Percentiles rank a stretch among this genome's conserved stretches.
Evolutionary conservation across 2,797 vertebrate species (phyloP).

Genomic region (Saxicola maurus): DNA sequence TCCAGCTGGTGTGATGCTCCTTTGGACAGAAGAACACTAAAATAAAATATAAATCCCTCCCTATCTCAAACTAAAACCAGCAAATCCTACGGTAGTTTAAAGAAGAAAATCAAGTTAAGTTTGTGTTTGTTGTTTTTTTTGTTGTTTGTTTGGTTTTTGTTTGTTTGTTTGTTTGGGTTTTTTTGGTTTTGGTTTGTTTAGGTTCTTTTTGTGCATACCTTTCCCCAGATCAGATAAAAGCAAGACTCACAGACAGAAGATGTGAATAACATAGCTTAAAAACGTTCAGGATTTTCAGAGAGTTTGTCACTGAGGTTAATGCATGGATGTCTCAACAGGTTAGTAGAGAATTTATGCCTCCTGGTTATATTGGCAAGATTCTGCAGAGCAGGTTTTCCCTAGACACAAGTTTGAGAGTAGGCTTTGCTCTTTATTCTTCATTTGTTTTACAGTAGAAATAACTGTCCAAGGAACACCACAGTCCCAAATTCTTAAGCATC

Average conservation of each 20-base stretch:
- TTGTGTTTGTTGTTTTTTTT: neutral
- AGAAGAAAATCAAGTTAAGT: neutral
- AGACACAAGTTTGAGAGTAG: neutral
- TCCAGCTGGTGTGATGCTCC: too few species aligned
- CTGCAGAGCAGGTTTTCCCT: neutral
- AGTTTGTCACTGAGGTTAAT: neutral
- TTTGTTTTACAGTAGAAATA: neutral
- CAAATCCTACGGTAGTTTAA: rapidly evolving
- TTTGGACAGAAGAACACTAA: neutral
- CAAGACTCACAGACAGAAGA: neutral
- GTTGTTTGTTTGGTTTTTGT: neutral
- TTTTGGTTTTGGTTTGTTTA: neutral
- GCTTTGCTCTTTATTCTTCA: neutral
- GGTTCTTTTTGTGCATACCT: rapidly evolving
- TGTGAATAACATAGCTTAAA: neutral
- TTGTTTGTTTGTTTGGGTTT: neutral
- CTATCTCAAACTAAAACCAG: neutral
- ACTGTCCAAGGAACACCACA: neutral
- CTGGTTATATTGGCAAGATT: neutral
- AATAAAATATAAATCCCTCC: rapidly evolving
- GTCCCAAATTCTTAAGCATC: neutral
- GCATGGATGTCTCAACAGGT: neutral
- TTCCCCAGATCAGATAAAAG: neutral
- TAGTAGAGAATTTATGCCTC: neutral
- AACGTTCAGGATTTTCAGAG: neutral